Conservation (phyloP, 2,888 invertebrate genomes). For the Andrena camellia region DNA sequence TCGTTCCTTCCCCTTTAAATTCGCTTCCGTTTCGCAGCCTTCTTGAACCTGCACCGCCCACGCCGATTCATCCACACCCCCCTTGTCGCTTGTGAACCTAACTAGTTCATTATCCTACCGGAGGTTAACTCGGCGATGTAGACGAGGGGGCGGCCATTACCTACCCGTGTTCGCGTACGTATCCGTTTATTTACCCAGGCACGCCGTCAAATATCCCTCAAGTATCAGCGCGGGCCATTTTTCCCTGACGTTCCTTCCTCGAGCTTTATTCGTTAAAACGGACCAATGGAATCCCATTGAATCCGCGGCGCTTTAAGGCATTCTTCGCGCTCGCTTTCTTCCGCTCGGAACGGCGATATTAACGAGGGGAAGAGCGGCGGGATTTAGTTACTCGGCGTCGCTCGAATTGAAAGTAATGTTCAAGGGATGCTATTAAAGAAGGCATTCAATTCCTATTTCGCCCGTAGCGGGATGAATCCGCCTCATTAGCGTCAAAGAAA, state of each 20-base stretch:
- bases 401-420: conserved; percentile 29
- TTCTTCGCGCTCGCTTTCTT: conserved; percentile 18
- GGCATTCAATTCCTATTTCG: conserved; percentile 21
- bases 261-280: conserved; percentile 33
- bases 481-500: background rate
- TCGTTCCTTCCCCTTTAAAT: conserved; percentile 51
- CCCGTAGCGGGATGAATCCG: background rate
- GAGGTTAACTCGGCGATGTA: conserved; percentile 61
- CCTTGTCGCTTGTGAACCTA: conserved; percentile 61
- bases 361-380: conserved; percentile 14
- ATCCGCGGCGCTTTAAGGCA: background rate
- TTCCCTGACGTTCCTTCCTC: background rate
- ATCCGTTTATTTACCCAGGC: conserved; percentile 28
- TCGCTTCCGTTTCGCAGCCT: conserved; percentile 59
- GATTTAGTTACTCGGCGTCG: conserved; percentile 7
- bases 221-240: conserved; percentile 5
- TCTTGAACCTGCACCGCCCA: conserved; percentile 49
- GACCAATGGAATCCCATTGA: conserved; percentile 32
- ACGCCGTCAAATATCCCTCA: conserved; percentile 29
- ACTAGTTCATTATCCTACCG: conserved; percentile 70
- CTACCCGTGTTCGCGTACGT: conserved; percentile 25
- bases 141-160: conserved; percentile 39
- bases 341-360: conserved; percentile 1
- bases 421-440: background rate
- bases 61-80: conserved; percentile 48